phyloP scores from a whole-genome alignment of 2,888 invertebrate species.

The Caenorhabditis sp. region DNA sequence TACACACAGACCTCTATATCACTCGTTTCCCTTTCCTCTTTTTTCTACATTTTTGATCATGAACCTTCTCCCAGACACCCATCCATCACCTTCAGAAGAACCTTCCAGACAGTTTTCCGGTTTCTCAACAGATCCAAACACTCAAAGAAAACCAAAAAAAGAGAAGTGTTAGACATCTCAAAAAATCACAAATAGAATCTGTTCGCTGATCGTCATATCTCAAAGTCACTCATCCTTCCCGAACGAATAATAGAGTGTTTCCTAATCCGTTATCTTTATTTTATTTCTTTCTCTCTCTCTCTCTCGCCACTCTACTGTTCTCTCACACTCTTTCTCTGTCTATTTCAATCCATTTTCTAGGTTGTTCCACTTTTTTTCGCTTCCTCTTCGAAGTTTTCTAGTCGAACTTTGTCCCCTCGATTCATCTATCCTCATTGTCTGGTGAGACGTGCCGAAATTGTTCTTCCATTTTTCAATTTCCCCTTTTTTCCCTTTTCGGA shows the following conservation, averaged over 20 bases:
- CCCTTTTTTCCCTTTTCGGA: background rate
- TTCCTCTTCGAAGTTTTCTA: conserved; percentile 2
- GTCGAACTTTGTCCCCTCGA: background rate
- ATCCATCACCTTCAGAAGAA: background rate
- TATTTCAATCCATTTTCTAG: background rate
- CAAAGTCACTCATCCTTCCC: background rate
- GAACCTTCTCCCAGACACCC: background rate
- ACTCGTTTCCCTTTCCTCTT: background rate
- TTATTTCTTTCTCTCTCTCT: background rate
- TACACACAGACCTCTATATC: background rate
- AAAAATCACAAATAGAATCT: conserved; percentile 1
- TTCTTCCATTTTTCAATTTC: background rate
- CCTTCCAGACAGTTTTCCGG: conserved; percentile 23
- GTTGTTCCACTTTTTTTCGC: conserved; percentile 23
- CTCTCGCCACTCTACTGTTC: background rate
- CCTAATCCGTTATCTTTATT: conserved; percentile 3
- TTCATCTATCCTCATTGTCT: background rate
- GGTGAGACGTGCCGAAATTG: conserved; percentile 12
- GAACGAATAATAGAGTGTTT: background rate
- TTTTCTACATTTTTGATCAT: background rate
- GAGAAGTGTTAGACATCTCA: background rate
- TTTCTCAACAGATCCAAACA: conserved; percentile 1
- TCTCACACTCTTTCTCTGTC: background rate
- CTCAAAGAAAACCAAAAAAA: background rate
- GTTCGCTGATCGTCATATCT: background rate